Evolutionary conservation across 1,140 invertebrate genomes (phyloP).

Genomic region (Bursaphelenchus mucronatus): DNA sequence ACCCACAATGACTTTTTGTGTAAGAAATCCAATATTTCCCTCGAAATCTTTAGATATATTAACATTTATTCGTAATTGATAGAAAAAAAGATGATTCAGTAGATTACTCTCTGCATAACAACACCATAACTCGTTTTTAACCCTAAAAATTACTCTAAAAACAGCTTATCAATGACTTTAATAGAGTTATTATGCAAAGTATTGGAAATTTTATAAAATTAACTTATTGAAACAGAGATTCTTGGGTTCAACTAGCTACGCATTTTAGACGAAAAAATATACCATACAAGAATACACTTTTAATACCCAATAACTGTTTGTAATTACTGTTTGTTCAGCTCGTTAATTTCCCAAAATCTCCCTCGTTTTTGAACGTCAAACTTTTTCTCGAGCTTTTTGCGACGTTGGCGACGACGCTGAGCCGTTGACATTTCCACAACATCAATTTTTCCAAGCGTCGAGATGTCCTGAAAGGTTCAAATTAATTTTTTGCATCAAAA

Average conservation of each 20-base stretch:
- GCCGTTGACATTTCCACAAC: conserved; percentile 31
- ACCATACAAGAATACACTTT: not conserved
- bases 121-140: not conserved
- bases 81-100: too few species aligned
- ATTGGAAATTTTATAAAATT: not conserved
- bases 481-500: conserved; percentile 10
- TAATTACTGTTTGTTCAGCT: conserved; percentile 45
- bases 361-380: conserved; percentile 54
- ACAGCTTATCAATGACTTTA: not conserved
- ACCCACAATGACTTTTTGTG: not conserved
- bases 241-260: not conserved
- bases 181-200: not conserved
- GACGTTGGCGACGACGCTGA: conserved; percentile 36
- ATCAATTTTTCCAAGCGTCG: conserved; percentile 45
- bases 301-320: conserved; percentile 2
- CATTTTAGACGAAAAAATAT: not conserved
- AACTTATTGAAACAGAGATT: not conserved
- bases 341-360: conserved; percentile 54
- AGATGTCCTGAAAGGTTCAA: conserved; percentile 36
- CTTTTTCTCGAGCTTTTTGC: conserved; percentile 41
- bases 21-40: not conserved
- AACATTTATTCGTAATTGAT: too few species aligned
- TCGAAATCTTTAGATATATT: too few species aligned
- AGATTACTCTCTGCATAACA: too few species aligned
- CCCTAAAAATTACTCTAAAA: not conserved